A percentile compares a stretch with the other conserved stretches of the same genome.
phyloP scores from a whole-genome alignment of 2,888 invertebrate genomes.

The Corythucha ciliata region DNA sequence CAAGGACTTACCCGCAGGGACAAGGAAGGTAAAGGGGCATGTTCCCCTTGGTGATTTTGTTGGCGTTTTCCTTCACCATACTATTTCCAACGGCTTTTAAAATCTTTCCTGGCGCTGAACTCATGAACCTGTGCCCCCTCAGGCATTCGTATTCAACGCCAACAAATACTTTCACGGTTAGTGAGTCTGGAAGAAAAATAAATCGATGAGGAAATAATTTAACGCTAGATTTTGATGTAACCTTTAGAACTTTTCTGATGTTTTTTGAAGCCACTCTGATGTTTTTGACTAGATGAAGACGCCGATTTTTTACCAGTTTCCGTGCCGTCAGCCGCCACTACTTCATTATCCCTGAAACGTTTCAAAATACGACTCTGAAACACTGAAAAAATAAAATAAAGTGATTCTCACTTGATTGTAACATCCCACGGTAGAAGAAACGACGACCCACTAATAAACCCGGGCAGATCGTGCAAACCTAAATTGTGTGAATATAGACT shows the following conservation, averaged over 20 bases:
- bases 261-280: neutral
- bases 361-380: neutral
- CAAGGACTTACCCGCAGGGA: conserved; percentile 55
- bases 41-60: conserved; percentile 72
- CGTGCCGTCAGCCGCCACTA: conserved; percentile 5
- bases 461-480: conserved; percentile 82
- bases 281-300: neutral
- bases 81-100: conserved; percentile 62
- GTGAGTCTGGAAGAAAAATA: conserved; percentile 42
- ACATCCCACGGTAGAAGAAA: conserved; percentile 92
- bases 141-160: conserved; percentile 97
- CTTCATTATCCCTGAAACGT: conserved; percentile 17
- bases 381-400: too few relatives aligned
- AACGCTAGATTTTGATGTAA: too few relatives aligned
- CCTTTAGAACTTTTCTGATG: neutral
- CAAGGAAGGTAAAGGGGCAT: conserved; percentile 85
- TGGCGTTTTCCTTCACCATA: conserved; percentile 70
- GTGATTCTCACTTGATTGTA: conserved; percentile 51
- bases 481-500: conserved; percentile 81
- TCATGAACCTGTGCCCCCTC: conserved; percentile 92
- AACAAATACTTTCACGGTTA: conserved; percentile 81
- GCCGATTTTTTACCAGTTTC: neutral
- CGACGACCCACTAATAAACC: conserved; percentile 80
- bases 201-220: too few relatives aligned
- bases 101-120: conserved; percentile 75